These are phyloP conservation scores for Patella caerulea DNA, from an alignment of 2,888 invertebrate genomes.

Conservation along the genomic window DNA sequence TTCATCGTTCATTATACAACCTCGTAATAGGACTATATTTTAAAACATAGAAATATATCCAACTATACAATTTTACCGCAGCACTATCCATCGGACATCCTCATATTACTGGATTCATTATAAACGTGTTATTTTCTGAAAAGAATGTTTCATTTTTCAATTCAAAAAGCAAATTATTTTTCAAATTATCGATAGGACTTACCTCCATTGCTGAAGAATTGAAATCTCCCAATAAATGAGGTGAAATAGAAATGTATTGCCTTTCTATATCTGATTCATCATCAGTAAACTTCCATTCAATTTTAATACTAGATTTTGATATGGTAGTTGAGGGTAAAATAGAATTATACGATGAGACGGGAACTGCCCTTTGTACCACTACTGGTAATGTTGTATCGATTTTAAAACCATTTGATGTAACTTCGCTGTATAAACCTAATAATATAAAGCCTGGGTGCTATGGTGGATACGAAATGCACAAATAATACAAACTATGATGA, in stretches of 20 bases:
- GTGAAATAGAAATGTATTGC: constrained; percentile 27
- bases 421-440: constrained; percentile 28
- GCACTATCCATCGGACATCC: too few species aligned
- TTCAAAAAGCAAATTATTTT: too few species aligned
- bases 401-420: constrained; percentile 43
- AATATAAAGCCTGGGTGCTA: neutral
- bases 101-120: too few species aligned
- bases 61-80: too few species aligned
- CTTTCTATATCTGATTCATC: constrained; percentile 26
- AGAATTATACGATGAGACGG: constrained; percentile 28
- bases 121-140: too few species aligned
- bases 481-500: too few species aligned
- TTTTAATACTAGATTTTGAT: constrained; percentile 19
- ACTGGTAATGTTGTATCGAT: constrained; percentile 40
- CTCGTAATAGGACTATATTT: too few species aligned
- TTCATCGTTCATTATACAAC: too few species aligned
- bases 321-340: constrained; percentile 23
- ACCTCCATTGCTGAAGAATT: constrained; percentile 19
- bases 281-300: constrained; percentile 30
- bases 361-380: constrained; percentile 19
- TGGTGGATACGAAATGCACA: too few species aligned
- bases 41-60: too few species aligned
- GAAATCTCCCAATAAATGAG: constrained; percentile 27
- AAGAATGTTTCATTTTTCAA: too few species aligned
- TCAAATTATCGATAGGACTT: neutral